Conservation (phyloP, 2,888 invertebrate genomes). For the Pandemis heparana region DNA sequence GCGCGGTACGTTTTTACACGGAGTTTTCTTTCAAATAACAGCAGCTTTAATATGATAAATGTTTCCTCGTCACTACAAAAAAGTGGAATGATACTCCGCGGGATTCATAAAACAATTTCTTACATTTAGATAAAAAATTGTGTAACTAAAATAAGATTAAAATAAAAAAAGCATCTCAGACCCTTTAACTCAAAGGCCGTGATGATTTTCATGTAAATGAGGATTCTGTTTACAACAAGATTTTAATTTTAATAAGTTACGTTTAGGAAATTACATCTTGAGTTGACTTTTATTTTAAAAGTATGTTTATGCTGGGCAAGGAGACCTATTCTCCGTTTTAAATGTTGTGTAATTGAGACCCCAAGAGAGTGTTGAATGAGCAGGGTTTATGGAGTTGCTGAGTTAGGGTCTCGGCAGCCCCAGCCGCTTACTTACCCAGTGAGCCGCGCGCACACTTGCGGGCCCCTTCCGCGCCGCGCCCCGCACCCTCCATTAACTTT, state of each 20-base stretch:
- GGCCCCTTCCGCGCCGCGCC: conserved; percentile 40
- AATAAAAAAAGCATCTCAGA: conserved; percentile 11
- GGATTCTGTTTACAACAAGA: conserved; percentile 7
- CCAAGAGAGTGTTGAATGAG: background rate
- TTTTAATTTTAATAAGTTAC: conserved; percentile 11
- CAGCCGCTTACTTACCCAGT: conserved; percentile 12
- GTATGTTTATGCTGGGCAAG: background rate
- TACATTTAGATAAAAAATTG: conserved; percentile 16
- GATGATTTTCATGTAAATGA: conserved; percentile 18
- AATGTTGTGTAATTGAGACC: background rate
- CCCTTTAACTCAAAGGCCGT: background rate
- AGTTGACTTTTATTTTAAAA: background rate
- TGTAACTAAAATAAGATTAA: conserved; percentile 21
- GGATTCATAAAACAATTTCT: conserved; percentile 21
- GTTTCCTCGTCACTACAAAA: conserved; percentile 27
- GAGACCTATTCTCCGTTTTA: background rate
- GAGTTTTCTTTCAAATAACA: conserved; percentile 13
- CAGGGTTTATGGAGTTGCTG: background rate
- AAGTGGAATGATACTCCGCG: conserved; percentile 6
- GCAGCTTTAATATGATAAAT: conserved; percentile 12
- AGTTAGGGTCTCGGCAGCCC: background rate
- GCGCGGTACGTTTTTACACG: background rate
- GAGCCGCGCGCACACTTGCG: background rate
- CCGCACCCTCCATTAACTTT: conserved; percentile 52
- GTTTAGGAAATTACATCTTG: conserved; percentile 7